Evolutionary conservation across 2,113 vertebrate species (phyloP), one percentile per base, ranked within the genome.

Genomic region (Thinocorus orbignyianus): DNA sequence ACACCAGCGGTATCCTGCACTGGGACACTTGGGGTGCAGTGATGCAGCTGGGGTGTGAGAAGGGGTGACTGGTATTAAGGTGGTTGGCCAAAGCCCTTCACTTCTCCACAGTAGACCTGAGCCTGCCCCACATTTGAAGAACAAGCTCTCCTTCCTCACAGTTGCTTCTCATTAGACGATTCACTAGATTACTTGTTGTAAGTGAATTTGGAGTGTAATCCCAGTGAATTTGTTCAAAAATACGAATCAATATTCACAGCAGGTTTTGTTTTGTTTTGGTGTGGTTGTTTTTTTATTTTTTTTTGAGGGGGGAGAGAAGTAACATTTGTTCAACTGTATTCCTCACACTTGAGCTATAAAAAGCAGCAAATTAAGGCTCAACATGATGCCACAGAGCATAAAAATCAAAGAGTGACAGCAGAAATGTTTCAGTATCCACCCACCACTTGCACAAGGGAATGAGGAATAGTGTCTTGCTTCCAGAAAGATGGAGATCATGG

Each of bases 341-440:
- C 42, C 35, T 97, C 90, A 81, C 61, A 88, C 84, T 82, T 87
- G 39, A 86, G 62, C 79, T 96, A 94, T 90, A 94, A 96, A 95
- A 94, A 81, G 61, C 51, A 77, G 39, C 64, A 91, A 83, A 80
- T 83, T 71, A 85, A 91, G 78, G 62, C 84, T 89, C 49, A 81
- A 79, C 48, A 33, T 58, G 49, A 96, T 95, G 70, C 73, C 49
- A 54, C 41, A 76, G 61, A 88, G 66, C 31, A 86, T 52, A 73
- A 92, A 92, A 93, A 96, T 77, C 42, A 83, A 81, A 81, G 90
- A 94, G 33, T 81, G 77, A 71, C 74, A 88, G 49, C 80, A 93
- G 78, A 89, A 86, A 87, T 82, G 62, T 90, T 95, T 95, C 88
- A 35, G 42, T 66, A 68, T 84, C 39, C 46, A 30, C 77, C 81